phyloP scores from a whole-genome alignment of 2,797 vertebrate species.

The Falco concolor region DNA sequence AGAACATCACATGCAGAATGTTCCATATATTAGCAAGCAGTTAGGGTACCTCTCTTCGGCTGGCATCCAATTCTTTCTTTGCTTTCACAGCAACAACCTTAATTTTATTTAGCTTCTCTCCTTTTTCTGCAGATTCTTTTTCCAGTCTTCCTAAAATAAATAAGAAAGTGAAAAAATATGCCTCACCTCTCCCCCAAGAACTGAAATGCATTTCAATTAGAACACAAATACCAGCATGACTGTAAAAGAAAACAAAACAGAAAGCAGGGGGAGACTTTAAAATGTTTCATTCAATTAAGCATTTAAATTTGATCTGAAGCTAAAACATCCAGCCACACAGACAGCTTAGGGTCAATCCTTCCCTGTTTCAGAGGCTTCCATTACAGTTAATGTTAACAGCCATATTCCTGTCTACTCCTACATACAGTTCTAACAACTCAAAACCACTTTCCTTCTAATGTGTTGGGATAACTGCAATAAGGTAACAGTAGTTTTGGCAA shows the following conservation, averaged over 20 bases:
- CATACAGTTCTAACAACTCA: neutral
- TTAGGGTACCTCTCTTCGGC: constrained; percentile 86
- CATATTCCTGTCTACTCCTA: neutral
- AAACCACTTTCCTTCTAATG: neutral
- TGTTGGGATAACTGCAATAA: neutral
- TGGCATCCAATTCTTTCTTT: constrained; percentile 89
- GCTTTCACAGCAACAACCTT: constrained; percentile 95
- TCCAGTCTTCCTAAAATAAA: constrained; percentile 74
- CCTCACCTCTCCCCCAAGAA: neutral
- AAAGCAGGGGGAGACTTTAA: neutral
- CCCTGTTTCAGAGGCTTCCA: neutral
- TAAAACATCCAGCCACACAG: neutral
- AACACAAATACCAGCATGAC: neutral
- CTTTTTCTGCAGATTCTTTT: constrained; percentile 84
- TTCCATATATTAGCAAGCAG: neutral
- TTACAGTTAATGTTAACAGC: neutral
- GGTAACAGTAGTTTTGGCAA: neutral
- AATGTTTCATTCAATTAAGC: neutral
- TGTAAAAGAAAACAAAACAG: neutral
- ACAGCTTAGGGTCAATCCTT: neutral
- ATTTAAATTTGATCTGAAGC: neutral
- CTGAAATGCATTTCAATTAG: neutral
- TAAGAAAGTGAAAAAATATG: neutral
- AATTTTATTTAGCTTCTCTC: constrained; percentile 90
- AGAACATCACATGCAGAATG: neutral